Percentiles rank a stretch among this genome's conserved stretches.
Conservation (phyloP, 2,888 invertebrate genomes). For the Ichneumoninae sp. region DNA sequence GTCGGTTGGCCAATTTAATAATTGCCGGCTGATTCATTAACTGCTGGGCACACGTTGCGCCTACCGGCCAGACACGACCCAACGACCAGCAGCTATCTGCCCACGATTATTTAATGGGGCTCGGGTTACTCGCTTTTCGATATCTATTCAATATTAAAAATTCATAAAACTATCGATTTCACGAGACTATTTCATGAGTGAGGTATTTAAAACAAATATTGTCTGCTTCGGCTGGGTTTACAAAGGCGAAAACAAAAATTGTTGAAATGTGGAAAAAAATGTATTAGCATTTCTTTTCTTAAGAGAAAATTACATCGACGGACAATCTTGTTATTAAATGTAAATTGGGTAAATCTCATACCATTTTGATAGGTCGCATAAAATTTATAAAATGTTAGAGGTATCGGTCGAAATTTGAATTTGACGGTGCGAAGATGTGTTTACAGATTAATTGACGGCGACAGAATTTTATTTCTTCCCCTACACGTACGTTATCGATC, state of each 20-base stretch:
- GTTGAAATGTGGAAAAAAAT: not conserved
- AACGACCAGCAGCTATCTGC: constrained; percentile 38
- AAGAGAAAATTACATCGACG: not conserved
- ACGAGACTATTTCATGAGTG: not conserved
- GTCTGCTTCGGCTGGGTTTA: not conserved
- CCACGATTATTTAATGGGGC: constrained; percentile 56
- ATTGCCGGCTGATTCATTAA: constrained; percentile 74
- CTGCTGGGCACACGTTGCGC: constrained; percentile 55
- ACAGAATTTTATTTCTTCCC: not conserved
- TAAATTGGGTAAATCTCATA: too few relatives aligned
- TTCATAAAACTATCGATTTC: not conserved
- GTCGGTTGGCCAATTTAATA: constrained; percentile 77
- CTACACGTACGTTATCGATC: not conserved
- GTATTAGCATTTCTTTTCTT: not conserved
- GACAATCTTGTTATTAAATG: too few relatives aligned
- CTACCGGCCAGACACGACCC: constrained; percentile 9
- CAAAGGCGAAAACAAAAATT: not conserved
- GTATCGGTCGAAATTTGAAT: not conserved
- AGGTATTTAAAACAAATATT: not conserved
- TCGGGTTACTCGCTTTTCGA: constrained; percentile 25
- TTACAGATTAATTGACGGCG: not conserved
- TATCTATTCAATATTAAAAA: constrained; percentile 26
- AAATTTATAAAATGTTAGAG: too few relatives aligned
- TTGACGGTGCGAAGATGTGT: not conserved
- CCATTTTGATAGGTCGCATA: too few relatives aligned